phyloP scores from a whole-genome alignment of 2,888 invertebrate genomes.

The Formica aserva region DNA sequence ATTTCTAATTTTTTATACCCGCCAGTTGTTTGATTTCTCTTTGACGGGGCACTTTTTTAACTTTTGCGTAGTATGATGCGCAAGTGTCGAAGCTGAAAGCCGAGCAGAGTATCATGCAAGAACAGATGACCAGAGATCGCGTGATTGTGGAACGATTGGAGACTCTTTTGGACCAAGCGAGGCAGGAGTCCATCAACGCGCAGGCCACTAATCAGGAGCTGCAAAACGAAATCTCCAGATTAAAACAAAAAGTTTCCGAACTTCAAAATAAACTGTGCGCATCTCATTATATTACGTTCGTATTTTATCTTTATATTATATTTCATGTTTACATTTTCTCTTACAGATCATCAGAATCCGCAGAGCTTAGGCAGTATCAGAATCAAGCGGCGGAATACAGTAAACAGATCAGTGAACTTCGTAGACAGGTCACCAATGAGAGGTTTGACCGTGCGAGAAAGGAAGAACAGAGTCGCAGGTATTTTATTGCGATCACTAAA shows the following conservation, averaged over 20 bases:
- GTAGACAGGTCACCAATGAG: constrained; percentile 87
- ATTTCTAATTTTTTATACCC: constrained; percentile 15
- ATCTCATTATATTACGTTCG: not conserved
- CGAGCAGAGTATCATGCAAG: constrained; percentile 85
- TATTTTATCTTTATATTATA: not conserved
- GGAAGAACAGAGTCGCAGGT: constrained; percentile 84
- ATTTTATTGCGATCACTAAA: constrained; percentile 35
- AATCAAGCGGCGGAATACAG: constrained; percentile 87
- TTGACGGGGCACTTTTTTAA: not conserved
- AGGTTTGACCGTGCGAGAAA: constrained; percentile 86
- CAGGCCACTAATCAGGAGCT: constrained; percentile 89
- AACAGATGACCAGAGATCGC: constrained; percentile 85
- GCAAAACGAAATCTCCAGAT: constrained; percentile 88
- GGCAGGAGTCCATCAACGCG: constrained; percentile 89
- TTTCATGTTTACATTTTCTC: not conserved
- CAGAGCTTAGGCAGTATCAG: constrained; percentile 87
- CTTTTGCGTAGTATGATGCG: constrained; percentile 85
- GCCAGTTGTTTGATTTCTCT: constrained; percentile 9
- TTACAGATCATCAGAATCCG: constrained; percentile 83
- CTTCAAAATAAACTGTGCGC: constrained; percentile 86
- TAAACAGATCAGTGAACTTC: constrained; percentile 87
- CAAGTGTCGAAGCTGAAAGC: constrained; percentile 86
- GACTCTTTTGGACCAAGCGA: constrained; percentile 87
- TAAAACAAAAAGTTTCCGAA: constrained; percentile 87
- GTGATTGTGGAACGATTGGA: constrained; percentile 87